Base-by-base conservation (phyloP, 2,888 invertebrate species). In the Tipula confusa region DNA sequence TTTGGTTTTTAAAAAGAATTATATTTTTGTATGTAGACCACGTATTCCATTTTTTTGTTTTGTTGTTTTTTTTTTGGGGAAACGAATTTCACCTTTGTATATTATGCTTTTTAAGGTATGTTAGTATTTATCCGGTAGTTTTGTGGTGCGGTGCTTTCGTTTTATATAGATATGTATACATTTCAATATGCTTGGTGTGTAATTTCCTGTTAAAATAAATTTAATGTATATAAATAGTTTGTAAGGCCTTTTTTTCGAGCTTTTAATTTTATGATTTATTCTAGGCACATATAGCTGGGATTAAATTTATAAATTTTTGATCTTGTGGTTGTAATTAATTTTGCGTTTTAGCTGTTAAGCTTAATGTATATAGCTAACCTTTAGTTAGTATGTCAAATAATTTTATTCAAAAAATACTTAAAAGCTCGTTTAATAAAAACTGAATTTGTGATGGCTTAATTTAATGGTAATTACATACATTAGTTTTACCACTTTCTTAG, bases 11-110 rank as follows among this genome's bases (percentile, higher is more conserved):
- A 64, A 43, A 64, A 64, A 24, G 64, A 64, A 64, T 64, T 64
- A 64, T 7, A 64, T 9, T 64, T 64, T 64, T 64, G 64, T 64
- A 64, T 64, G 64, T 64, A 64, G 64, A 64, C 64, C 64, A 64
- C 64, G 64, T 64, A 64, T 24, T 24, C 13, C 64, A 64, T 64
- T 24, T 64, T 64, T 64, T n/a, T n/a, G n/a, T n/a, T 38, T 38
- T 13, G 9, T 1, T 38, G 13, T 38, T 38, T 13, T 9, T n/a
- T n/a, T 38, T 38, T 64, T 6, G 24, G 64, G 64, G 64, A 24
- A 64, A 64, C 64, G 64, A 24, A 64, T 64, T 64, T 64, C 64
- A 64, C 64, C 64, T 64, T 64, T 64, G 24, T 43, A 43, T 43
- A n/a, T 43, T 43, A n/a, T 43, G 9, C 15, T 43, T 15, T n/a